Evolutionary conservation across 2,797 vertebrate species (phyloP), one percentile per base, ranked within the genome.

Genomic region (Acanthornis magna): DNA sequence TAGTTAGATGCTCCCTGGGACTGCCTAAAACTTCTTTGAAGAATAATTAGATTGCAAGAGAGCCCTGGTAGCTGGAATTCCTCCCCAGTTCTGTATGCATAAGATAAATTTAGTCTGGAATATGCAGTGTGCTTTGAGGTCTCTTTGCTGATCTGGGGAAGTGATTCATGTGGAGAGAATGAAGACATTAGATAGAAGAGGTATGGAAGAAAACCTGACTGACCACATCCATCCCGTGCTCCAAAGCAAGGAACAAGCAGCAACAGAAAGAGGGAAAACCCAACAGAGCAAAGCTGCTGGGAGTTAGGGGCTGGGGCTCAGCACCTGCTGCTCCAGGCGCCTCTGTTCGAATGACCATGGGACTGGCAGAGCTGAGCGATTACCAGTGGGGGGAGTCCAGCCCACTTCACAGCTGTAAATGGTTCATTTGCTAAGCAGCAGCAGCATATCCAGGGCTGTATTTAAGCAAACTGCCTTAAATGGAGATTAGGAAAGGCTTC

Each of bases 11-110:
- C 60, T 93, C 91, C 30, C 63, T 90, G 60, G 88, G 91, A 92
- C 80, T 47, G 53, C 63, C 88, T 96, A 47, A 73, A 93, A 94
- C 57, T 78, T 96, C 73, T 93, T 91, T 92, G 88, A 96, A 95
- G 91, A 91, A 84, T 93, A 94, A 95, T 96, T 92, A 94, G 48
- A 57, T 95, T 91, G 70, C 70, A 74, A 70, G 66, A 86, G 74
- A 94, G 42, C n/a, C 84, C 70, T 82, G 34, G 50, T 84, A 63
- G 79, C 87, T 89, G 82, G 60, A 95, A 84, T 92, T 94, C 66
- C 60, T 94, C 42, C 55, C 27, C 63, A n/a, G 0, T 89, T 95
- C 86, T 93, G 89, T 89, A 55, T 73, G 43, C 58, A 40, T 60
- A 86, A 93, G 91, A 92, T 91, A 93, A 94, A 81, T 57, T 72